These are phyloP conservation scores for Branchinecta lynchi DNA, from an alignment of 1,140 invertebrate genomes.

Conservation along the genomic window DNA sequence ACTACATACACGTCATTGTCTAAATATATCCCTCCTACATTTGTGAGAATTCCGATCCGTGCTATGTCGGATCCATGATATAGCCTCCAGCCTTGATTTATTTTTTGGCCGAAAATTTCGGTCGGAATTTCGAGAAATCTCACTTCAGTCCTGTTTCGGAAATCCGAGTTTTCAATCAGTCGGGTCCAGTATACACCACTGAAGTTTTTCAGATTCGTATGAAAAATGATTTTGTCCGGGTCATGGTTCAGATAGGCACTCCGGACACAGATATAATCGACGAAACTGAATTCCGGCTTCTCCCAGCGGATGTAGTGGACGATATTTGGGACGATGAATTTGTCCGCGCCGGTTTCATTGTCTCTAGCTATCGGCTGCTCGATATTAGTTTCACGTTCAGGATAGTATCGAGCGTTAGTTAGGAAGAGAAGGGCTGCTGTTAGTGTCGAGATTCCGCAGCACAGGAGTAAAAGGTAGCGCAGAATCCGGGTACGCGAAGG, in stretches of 20 bases:
- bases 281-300: slow-evolving; percentile 19
- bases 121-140: slow-evolving; percentile 22
- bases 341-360: slow-evolving; percentile 22
- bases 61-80: slow-evolving; percentile 29
- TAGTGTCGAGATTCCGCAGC: too few species aligned
- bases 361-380: background rate
- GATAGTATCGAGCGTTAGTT: too few species aligned
- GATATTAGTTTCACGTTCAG: too few species aligned
- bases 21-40: slow-evolving; percentile 29
- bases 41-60: slow-evolving; percentile 25
- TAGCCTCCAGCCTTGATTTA: slow-evolving; percentile 24
- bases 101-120: slow-evolving; percentile 25
- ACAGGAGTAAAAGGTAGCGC: too few species aligned
- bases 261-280: slow-evolving; percentile 23
- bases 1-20: slow-evolving; percentile 29
- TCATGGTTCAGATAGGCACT: slow-evolving; percentile 25
- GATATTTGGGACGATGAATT: slow-evolving; percentile 26
- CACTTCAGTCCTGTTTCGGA: slow-evolving; percentile 17
- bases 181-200: slow-evolving; percentile 21
- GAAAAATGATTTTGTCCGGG: slow-evolving; percentile 26
- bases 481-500: too few species aligned
- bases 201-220: slow-evolving; percentile 25
- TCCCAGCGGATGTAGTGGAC: slow-evolving; percentile 24
- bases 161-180: slow-evolving; percentile 16
- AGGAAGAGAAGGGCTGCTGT: too few species aligned